phyloP scores from a whole-genome alignment of 2,797 vertebrate genomes.

The Hemitrygon akajei region DNA sequence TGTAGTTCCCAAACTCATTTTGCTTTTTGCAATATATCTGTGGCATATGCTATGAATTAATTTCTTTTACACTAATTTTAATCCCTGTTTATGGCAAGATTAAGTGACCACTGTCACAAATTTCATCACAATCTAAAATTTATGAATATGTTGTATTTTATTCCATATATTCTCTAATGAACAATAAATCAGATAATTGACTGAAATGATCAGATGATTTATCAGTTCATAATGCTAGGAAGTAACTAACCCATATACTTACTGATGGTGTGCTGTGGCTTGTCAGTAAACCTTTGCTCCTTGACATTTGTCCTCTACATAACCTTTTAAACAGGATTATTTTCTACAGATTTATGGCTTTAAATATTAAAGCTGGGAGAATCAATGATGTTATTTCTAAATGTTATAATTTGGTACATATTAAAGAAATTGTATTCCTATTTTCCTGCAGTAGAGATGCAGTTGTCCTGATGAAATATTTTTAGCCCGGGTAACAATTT shows the following conservation, averaged over 20 bases:
- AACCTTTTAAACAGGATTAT: neutral
- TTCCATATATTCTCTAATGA: neutral
- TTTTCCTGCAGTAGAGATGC: neutral
- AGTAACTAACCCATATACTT: slow-evolving; percentile 17
- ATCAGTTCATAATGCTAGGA: neutral
- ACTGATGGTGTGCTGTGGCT: slow-evolving; percentile 14
- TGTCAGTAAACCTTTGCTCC: slow-evolving; percentile 30
- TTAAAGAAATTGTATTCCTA: neutral
- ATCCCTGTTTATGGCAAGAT: neutral
- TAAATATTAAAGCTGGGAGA: neutral
- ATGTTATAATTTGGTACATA: neutral
- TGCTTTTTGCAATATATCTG: no score
- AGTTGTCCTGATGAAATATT: neutral
- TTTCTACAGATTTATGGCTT: slow-evolving; percentile 1
- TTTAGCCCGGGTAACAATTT: neutral
- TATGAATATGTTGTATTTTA: neutral
- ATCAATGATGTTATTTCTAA: neutral
- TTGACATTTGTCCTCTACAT: slow-evolving; percentile 33
- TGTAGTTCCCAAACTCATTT: no score
- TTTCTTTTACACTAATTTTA: neutral
- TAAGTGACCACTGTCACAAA: neutral
- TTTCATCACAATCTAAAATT: neutral
- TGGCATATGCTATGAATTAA: no score
- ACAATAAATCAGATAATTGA: slow-evolving; percentile 18
- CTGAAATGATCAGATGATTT: neutral